Conservation (phyloP, 2,888 invertebrate species). For the Sabatieria punctata region DNA sequence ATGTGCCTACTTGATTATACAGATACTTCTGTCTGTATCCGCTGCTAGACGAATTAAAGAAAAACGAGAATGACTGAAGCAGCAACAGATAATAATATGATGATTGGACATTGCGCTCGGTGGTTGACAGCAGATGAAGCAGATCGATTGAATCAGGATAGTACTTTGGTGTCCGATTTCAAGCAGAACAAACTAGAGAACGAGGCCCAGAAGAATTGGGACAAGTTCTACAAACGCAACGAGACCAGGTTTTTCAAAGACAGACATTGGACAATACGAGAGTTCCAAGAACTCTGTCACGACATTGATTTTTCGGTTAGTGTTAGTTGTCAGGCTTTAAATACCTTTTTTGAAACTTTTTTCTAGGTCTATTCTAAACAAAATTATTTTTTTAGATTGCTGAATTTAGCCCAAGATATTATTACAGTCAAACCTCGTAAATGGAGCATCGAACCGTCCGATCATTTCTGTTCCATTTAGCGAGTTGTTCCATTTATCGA, state of each 20-base stretch:
- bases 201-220: conserved; percentile 28
- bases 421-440: too few relatives aligned
- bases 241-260: conserved; percentile 89
- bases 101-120: too few relatives aligned
- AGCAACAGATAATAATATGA: too few relatives aligned
- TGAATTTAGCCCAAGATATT: background rate
- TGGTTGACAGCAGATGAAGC: too few relatives aligned
- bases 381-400: background rate
- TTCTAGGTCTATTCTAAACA: background rate
- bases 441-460: too few relatives aligned
- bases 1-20: too few relatives aligned
- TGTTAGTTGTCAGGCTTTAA: background rate
- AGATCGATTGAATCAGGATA: too few relatives aligned
- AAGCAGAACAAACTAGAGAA: conserved; percentile 15
- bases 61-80: too few relatives aligned
- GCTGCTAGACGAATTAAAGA: too few relatives aligned
- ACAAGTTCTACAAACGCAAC: conserved; percentile 26
- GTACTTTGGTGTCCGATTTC: background rate
- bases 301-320: conserved; percentile 17
- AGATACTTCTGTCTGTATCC: too few relatives aligned
- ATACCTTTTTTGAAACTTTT: background rate
- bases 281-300: conserved; percentile 60
- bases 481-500: too few relatives aligned
- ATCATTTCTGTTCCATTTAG: too few relatives aligned
- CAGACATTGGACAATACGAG: conserved; percentile 86